Evolutionary conservation across 2,113 vertebrate species (phyloP).

Genomic region (Corythaixoides concolor): DNA sequence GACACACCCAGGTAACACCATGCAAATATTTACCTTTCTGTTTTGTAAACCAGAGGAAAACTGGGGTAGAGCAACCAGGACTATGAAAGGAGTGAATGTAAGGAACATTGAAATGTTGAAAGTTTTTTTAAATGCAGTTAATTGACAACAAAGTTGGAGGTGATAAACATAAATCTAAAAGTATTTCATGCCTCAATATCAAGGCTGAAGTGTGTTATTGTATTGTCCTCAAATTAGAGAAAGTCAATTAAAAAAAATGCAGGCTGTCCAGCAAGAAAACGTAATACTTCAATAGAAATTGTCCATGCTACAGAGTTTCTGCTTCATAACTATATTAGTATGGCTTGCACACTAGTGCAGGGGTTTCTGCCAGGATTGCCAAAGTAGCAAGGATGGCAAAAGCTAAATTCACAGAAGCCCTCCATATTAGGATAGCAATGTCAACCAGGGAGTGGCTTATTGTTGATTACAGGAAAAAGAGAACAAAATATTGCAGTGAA

Average conservation of each 20-base stretch:
- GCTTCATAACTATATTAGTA: neutral
- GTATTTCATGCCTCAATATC: neutral
- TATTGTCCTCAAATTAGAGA: neutral
- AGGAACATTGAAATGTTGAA: neutral
- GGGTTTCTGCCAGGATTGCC: neutral
- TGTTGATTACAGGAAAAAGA: neutral
- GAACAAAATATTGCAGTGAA: neutral
- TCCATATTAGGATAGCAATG: neutral
- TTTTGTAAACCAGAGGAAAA: neutral
- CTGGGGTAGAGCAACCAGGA: neutral
- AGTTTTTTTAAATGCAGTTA: neutral
- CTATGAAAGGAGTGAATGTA: neutral
- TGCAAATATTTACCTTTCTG: neutral
- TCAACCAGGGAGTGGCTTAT: neutral
- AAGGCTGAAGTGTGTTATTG: neutral
- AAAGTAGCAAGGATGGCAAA: neutral
- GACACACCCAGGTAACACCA: neutral
- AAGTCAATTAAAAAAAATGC: neutral
- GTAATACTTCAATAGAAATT: neutral
- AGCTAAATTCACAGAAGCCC: neutral
- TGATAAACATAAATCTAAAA: neutral
- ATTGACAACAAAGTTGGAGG: neutral
- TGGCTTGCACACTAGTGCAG: neutral
- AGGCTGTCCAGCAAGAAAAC: neutral
- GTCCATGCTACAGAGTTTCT: neutral